A percentile compares a stretch with the other conserved stretches of the same genome.
Evolutionary conservation across 2,888 invertebrate genomes (phyloP).

Genomic region (Carterocephalus palaemon): DNA sequence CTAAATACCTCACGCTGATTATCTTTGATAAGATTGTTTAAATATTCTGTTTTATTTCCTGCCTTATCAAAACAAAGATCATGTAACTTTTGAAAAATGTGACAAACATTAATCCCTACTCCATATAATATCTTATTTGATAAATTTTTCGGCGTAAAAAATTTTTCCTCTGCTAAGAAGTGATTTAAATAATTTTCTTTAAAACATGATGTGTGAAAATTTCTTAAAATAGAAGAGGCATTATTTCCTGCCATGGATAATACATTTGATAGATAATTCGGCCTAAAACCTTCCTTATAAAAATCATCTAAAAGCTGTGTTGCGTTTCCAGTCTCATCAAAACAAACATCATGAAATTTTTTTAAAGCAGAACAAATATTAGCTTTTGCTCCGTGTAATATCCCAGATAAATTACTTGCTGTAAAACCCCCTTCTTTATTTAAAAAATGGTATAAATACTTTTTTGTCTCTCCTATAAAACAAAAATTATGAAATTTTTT

Average conservation of each 20-base stretch:
- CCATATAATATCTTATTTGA: conserved; percentile 35
- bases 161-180: conserved; percentile 36
- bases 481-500: conserved; percentile 39
- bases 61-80: conserved; percentile 41
- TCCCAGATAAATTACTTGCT: conserved; percentile 36
- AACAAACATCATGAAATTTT: conserved; percentile 40
- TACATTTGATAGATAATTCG: conserved; percentile 40
- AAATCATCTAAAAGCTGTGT: conserved; percentile 40
- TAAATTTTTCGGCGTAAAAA: conserved; percentile 40
- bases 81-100: conserved; percentile 31
- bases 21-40: conserved; percentile 38
- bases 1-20: conserved; percentile 28
- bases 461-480: conserved; percentile 37
- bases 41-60: conserved; percentile 42
- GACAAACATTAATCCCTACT: conserved; percentile 36
- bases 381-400: conserved; percentile 39
- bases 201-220: conserved; percentile 42
- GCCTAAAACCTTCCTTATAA: conserved; percentile 30
- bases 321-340: conserved; percentile 40
- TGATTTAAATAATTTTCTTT: conserved; percentile 40
- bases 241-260: conserved; percentile 41
- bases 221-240: conserved; percentile 38
- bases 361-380: conserved; percentile 42
- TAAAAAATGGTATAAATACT: conserved; percentile 35
- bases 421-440: conserved; percentile 30